These are phyloP conservation scores for Daphoenositta chrysoptera DNA, from an alignment of 2,113 vertebrate species.

Conservation along the genomic window DNA sequence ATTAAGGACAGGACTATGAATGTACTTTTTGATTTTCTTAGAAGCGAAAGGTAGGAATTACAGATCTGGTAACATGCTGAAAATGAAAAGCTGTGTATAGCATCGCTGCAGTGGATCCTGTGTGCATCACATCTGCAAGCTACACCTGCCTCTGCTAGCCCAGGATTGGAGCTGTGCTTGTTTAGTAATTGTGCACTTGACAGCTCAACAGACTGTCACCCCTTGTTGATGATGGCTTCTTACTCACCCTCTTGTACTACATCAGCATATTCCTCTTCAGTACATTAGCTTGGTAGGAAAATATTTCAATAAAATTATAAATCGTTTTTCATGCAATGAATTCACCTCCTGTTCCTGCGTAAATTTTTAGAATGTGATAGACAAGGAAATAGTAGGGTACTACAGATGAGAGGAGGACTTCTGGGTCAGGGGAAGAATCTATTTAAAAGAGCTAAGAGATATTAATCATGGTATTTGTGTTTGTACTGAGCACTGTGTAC, in stretches of 20 bases:
- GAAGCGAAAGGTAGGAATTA: background rate
- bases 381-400: background rate
- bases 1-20: background rate
- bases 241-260: background rate
- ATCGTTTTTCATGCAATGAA: background rate
- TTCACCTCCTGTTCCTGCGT: background rate
- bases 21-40: background rate
- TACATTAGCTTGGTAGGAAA: background rate
- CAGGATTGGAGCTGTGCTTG: background rate
- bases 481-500: background rate
- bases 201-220: background rate
- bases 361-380: background rate
- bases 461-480: background rate
- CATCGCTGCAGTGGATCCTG: background rate
- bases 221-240: slow-evolving; percentile 2
- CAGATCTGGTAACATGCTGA: background rate
- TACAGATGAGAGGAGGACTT: background rate
- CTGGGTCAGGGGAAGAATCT: background rate
- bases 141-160: slow-evolving; percentile 4
- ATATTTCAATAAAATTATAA: background rate
- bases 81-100: background rate
- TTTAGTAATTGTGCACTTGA: slow-evolving; percentile 9
- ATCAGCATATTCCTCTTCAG: background rate
- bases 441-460: background rate
- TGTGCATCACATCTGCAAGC: background rate